Evolutionary conservation across 2,113 vertebrate species (phyloP).

Genomic region (Ceratotherium simum): DNA sequence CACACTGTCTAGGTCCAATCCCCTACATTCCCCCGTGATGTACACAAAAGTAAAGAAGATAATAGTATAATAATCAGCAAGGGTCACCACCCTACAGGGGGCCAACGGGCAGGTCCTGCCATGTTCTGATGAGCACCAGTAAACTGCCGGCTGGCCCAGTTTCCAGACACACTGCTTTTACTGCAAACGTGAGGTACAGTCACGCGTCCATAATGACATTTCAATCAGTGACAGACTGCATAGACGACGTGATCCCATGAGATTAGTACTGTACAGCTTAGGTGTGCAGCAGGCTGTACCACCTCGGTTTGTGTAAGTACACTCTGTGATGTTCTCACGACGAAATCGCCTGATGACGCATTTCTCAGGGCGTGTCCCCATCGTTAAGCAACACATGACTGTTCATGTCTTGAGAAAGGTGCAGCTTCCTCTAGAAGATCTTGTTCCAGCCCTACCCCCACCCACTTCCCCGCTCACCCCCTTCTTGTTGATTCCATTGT

Average conservation of each 20-base stretch:
- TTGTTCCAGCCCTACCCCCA: not conserved
- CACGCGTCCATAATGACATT: too few relatives aligned
- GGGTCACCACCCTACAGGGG: not conserved
- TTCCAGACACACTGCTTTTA: not conserved
- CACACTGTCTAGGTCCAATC: not conserved
- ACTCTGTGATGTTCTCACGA: too few relatives aligned
- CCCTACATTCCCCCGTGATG: not conserved
- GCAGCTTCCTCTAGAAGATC: not conserved
- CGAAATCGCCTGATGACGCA: too few relatives aligned
- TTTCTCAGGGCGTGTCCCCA: too few relatives aligned
- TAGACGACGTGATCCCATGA: too few relatives aligned
- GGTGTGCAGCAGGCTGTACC: too few relatives aligned
- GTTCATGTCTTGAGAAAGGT: not conserved
- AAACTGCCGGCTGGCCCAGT: not conserved
- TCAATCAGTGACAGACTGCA: too few relatives aligned
- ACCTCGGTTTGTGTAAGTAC: too few relatives aligned
- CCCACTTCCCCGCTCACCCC: fast-evolving
- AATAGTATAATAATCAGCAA: not conserved
- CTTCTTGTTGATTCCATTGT: not conserved
- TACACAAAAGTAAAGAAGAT: not conserved
- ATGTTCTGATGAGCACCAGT: not conserved
- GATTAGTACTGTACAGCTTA: too few relatives aligned
- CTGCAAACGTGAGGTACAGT: not conserved
- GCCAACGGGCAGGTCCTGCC: not conserved
- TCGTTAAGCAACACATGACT: too few relatives aligned